Conservation (phyloP, 2,888 invertebrate genomes). For the Auanema sp. region DNA sequence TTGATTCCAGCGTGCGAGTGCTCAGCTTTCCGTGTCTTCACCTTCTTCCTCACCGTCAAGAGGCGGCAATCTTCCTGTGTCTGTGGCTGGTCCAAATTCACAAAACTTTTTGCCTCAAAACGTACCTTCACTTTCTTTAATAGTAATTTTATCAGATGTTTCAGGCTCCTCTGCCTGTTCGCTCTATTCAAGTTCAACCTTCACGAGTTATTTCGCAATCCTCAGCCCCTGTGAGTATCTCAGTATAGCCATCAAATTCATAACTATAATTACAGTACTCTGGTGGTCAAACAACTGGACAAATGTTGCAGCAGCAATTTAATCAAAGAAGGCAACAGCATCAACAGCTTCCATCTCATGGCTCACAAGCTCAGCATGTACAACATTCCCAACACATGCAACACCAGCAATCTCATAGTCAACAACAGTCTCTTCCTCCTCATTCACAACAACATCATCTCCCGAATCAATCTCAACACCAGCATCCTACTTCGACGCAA, state of each 20-base stretch:
- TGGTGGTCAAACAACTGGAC: constrained; percentile 31
- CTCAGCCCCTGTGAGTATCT: constrained; percentile 18
- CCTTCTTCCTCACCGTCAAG: neutral
- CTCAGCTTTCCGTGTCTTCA: neutral
- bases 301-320: constrained; percentile 39
- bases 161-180: constrained; percentile 11
- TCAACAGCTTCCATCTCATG: constrained; percentile 2
- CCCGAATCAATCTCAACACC: neutral
- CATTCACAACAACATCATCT: constrained; percentile 6
- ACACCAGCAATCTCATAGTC: constrained; percentile 10
- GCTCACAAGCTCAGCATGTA: constrained; percentile 6
- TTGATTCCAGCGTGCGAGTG: constrained; percentile 8
- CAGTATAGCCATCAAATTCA: neutral
- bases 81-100: neutral
- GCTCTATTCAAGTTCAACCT: constrained; percentile 17
- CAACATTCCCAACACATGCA: constrained; percentile 12
- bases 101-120: neutral
- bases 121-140: neutral
- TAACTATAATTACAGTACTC: constrained; percentile 2
- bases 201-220: constrained; percentile 16
- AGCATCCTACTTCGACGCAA: neutral
- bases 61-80: constrained; percentile 4
- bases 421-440: constrained; percentile 7
- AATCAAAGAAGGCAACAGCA: constrained; percentile 22
- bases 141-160: neutral